Percentiles rank a stretch among this genome's conserved stretches.
Evolutionary conservation across 1,140 invertebrate genomes (phyloP).

Genomic region (Eciton burchellii): DNA sequence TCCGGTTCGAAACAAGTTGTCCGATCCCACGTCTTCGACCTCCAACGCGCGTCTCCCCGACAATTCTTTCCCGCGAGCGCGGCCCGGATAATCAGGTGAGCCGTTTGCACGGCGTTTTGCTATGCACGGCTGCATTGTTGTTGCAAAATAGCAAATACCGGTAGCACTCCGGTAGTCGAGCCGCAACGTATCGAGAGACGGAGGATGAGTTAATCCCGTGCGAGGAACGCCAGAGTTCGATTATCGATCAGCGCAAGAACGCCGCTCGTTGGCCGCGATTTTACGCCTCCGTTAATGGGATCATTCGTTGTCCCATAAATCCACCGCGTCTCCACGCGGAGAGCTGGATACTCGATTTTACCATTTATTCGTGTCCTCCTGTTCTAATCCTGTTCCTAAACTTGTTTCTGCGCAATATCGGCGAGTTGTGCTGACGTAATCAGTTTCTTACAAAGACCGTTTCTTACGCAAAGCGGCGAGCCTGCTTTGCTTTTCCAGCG

Average conservation of each 20-base stretch:
- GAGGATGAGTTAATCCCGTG: slow-evolving; percentile 71
- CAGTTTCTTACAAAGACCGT: too few relatives aligned
- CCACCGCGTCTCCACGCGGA: too few relatives aligned
- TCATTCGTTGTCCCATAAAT: neutral
- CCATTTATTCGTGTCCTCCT: too few relatives aligned
- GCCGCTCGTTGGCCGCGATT: slow-evolving; percentile 54
- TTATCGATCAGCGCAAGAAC: slow-evolving; percentile 42
- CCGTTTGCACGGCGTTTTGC: slow-evolving; percentile 67
- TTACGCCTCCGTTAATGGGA: slow-evolving; percentile 12
- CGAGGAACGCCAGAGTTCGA: slow-evolving; percentile 67
- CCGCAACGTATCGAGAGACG: slow-evolving; percentile 51
- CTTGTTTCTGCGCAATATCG: too few relatives aligned
- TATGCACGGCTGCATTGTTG: slow-evolving; percentile 75
- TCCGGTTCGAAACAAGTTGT: slow-evolving; percentile 33
- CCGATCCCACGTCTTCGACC: slow-evolving; percentile 74
- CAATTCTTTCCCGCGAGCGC: slow-evolving; percentile 62
- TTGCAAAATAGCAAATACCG: slow-evolving; percentile 78
- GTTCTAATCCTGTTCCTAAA: too few relatives aligned
- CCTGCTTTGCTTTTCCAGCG: neutral
- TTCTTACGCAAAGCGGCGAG: too few relatives aligned
- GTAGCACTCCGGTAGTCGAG: slow-evolving; percentile 68
- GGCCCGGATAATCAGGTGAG: slow-evolving; percentile 54
- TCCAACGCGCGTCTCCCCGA: slow-evolving; percentile 70
- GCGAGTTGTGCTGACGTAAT: too few relatives aligned
- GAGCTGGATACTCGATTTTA: too few relatives aligned